Evolutionary conservation across 1,140 invertebrate species (phyloP), one percentile per base, ranked within the genome.

Genomic region (Megalopta genalis): DNA sequence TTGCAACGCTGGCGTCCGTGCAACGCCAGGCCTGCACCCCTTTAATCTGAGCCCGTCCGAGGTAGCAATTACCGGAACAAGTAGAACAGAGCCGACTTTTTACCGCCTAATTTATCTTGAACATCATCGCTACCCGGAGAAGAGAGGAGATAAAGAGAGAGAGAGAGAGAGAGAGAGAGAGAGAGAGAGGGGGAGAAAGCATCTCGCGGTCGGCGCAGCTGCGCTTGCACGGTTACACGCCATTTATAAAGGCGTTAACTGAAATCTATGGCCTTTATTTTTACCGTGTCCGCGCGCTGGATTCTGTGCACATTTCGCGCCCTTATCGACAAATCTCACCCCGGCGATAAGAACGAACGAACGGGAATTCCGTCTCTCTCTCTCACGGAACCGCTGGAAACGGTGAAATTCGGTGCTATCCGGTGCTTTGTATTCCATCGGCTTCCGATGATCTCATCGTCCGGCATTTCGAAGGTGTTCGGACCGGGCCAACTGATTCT

Each of bases 51-150:
- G 60, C 67, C 73, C 71, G 42, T 74, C 60, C 82, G 75, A 80
- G 64, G 73, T 82, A 83, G 73, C 85, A 83, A 86, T 85, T 86
- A 86, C 84, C 27, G 23, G 64, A 80, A 85, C 80, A 82, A 86
- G 80, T 85, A 84, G 66, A 78, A 86, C 81, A 59, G 18, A 54
- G 23, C 16, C 32, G 72, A 67, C 57, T 86, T 83, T 85, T 83
- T 83, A 85, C 73, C 68, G 32, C n/a, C 72, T 83, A 75, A 83
- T 73, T 86, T 86, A 86, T 86, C 85, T 83, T 60, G 60, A 68
- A 79, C 76, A 80, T 71, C 83, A 85, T 86, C 85, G 74, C 49
- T 39, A 49, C 12, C 49, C 16, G 16, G 5, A 5, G 49, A 18
- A 5, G 49, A 21, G 18, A 21, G 16, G 4, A 18, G 16, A 21